phyloP scores from a whole-genome alignment of 2,888 invertebrate genomes.

The Cephus spinipes region DNA sequence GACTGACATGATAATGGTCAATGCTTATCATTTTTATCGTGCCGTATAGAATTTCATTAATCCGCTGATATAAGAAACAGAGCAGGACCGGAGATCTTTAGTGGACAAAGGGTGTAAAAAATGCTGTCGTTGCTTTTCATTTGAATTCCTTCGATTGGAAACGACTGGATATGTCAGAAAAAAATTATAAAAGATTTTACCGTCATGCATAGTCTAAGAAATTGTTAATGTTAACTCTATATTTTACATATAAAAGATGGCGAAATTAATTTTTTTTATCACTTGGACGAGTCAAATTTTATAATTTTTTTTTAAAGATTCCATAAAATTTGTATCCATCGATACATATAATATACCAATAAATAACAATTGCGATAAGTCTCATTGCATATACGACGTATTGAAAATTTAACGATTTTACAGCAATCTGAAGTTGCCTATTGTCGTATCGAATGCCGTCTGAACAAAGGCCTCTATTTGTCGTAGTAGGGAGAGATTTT shows the following conservation, averaged over 20 bases:
- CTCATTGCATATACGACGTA: not conserved
- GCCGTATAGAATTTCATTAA: not conserved
- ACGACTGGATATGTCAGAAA: not conserved
- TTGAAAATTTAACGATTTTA: not conserved
- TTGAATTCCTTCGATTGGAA: not conserved
- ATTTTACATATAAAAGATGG: too few species aligned
- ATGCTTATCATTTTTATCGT: not conserved
- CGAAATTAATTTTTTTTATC: not conserved
- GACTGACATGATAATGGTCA: not conserved
- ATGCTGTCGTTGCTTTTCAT: not conserved
- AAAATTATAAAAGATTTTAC: not conserved
- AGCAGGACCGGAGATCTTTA: not conserved
- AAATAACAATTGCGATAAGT: not conserved
- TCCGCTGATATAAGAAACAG: not conserved
- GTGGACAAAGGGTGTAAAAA: not conserved
- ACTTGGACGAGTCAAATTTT: not conserved
- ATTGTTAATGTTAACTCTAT: too few species aligned
- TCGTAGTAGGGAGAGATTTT: not conserved
- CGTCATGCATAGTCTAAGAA: not conserved
- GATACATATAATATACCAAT: not conserved
- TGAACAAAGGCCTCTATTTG: conserved; percentile 1
- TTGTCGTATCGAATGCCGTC: not conserved
- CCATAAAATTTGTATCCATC: not conserved
- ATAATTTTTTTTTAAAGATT: not conserved
- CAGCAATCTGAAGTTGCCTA: not conserved